Evolutionary conservation across 2,113 vertebrate species (phyloP).

Genomic region (Gallinago jamesoni): DNA sequence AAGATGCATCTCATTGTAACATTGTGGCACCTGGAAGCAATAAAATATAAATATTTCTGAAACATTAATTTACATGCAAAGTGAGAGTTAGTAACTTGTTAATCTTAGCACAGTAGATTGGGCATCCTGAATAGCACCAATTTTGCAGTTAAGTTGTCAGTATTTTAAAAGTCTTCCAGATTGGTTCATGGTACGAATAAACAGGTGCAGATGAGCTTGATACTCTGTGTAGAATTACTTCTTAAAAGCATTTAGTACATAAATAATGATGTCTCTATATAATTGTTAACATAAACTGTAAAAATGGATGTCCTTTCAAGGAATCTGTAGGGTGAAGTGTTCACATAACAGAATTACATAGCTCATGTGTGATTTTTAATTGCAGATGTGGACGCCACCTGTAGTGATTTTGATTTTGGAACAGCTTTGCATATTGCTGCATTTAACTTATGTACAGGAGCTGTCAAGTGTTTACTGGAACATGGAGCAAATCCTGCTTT

Average conservation of each 20-base stretch:
- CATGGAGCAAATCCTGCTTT: slow-evolving; percentile 95
- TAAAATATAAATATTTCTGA: not conserved
- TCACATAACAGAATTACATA: not conserved
- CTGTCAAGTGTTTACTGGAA: slow-evolving; percentile 90
- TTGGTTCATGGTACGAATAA: not conserved
- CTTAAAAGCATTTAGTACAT: not conserved
- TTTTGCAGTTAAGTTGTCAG: not conserved
- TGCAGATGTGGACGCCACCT: slow-evolving; percentile 95
- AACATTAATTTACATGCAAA: not conserved
- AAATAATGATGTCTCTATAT: not conserved
- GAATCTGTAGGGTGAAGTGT: not conserved
- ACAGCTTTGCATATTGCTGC: slow-evolving; percentile 95
- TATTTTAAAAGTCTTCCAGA: not conserved
- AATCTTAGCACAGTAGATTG: not conserved
- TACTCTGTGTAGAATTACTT: not conserved
- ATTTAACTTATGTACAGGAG: slow-evolving; percentile 90
- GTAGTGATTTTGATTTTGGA: slow-evolving; percentile 97
- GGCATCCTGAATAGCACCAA: not conserved
- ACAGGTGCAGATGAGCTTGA: not conserved
- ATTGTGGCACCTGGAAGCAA: not conserved
- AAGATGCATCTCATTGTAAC: not conserved
- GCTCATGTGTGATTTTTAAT: slow-evolving; percentile 58
- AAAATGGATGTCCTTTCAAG: not conserved
- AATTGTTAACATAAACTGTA: not conserved
- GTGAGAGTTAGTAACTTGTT: not conserved